A percentile compares a stretch with the other conserved stretches of the same genome.
Evolutionary conservation across 1,140 invertebrate genomes (phyloP).

Genomic region (Drosophila novamexicana): DNA sequence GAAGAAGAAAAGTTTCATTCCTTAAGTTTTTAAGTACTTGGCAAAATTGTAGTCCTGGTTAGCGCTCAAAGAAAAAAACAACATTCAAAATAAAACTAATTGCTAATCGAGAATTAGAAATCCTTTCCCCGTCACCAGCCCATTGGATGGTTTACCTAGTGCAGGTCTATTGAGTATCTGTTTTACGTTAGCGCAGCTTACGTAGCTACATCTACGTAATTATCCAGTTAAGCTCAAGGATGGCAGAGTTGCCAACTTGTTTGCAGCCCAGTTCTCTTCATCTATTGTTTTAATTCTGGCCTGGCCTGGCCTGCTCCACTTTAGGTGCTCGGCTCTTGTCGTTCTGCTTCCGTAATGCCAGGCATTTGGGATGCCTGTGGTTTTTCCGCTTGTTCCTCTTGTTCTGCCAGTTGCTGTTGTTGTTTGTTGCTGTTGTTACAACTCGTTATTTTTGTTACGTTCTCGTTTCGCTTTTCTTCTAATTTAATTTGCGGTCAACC

Average conservation of each 20-base stretch:
- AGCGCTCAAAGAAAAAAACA: slow-evolving; percentile 55
- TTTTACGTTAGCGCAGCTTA: slow-evolving; percentile 53
- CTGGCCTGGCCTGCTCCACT: slow-evolving; percentile 27
- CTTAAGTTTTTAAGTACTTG: slow-evolving; percentile 77
- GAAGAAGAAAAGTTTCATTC: slow-evolving; percentile 54
- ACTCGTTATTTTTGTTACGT: slow-evolving; percentile 61
- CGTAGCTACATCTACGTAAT: slow-evolving; percentile 61
- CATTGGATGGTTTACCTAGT: background rate
- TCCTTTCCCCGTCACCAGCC: background rate
- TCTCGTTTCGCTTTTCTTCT: slow-evolving; percentile 68
- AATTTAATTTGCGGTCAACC: slow-evolving; percentile 82
- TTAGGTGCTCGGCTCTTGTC: slow-evolving; percentile 31
- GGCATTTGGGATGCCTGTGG: slow-evolving; percentile 53
- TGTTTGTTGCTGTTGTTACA: slow-evolving; percentile 50
- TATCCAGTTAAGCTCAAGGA: slow-evolving; percentile 58
- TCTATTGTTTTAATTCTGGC: slow-evolving; percentile 41
- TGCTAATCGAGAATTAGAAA: slow-evolving; percentile 66
- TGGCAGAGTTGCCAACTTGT: slow-evolving; percentile 60
- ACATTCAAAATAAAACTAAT: slow-evolving; percentile 77
- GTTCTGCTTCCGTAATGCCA: slow-evolving; percentile 40
- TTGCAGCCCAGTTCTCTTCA: slow-evolving; percentile 21
- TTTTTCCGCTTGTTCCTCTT: slow-evolving; percentile 32
- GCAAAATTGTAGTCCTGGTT: slow-evolving; percentile 47
- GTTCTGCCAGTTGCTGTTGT: slow-evolving; percentile 20
- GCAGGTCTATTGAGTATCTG: slow-evolving; percentile 42